Base-by-base conservation (phyloP, 1,140 invertebrate genomes). In the Zaprionus africanus region DNA sequence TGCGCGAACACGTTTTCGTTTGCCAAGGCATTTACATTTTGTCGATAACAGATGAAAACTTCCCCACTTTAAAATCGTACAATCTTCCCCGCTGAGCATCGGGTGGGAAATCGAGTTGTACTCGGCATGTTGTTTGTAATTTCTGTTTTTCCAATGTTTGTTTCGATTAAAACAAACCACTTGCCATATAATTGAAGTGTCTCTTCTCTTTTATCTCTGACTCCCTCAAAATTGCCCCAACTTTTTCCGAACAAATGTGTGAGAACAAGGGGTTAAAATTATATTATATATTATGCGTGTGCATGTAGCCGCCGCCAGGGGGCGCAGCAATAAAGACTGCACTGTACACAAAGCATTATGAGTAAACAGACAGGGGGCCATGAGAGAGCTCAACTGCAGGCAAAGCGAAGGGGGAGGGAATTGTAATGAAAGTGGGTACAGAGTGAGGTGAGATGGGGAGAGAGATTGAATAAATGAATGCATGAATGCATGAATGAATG, bases 131-230 rank as follows among this genome's bases (percentile, higher is more conserved):
- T 41, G 17, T 51, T 38, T 53, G 36, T 73, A 70, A 79, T 86
- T 86, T 86, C 76, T 75, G 66, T 78, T 73, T 61, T 5, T 17
- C n/a, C 49, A 79, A 70, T 65, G 72, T 85, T 87, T 80, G 84
- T 80, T 69, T 46, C 41, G 77, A 83, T 83, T 88, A 83, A 78
- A 82, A 79, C 79, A 88, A 87, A 88, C 64, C 84, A 73, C 54
- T 88, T 76, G 43, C 73, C 77, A 54, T 56, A 72, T 90, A 90
- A 90, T 90, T 88, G 86, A 90, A 88, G 82, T 86, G 69, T 66
- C 59, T 78, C 41, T 62, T 26, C 41, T 53, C n/a, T 31, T 15
- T 51, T 43, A n/a, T n/a, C 22, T 59, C 17, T 28, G 4, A 3
- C 12, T 60, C n/a, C 36, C 62, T 19, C 41, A 26, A 19, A n/a